Percentiles rank a stretch among this genome's conserved stretches.
These are phyloP conservation scores for Hestina assimilis DNA, from an alignment of 1,140 invertebrate species.

Conservation along the genomic window DNA sequence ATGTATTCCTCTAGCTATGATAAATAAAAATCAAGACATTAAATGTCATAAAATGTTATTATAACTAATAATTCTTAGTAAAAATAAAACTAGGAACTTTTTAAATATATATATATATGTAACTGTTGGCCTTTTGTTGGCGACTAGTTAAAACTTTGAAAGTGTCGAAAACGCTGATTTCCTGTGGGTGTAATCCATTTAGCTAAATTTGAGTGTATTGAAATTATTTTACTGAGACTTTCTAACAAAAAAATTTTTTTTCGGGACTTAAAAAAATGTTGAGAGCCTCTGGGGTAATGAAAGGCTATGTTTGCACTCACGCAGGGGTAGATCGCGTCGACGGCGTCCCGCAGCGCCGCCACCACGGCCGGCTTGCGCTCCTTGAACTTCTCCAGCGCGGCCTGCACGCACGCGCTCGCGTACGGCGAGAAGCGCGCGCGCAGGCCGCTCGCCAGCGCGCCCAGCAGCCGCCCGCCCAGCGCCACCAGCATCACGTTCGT, in stretches of 20 bases:
- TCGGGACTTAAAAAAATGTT: background rate
- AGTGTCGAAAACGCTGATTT: too few species aligned
- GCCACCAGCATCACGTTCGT: slow-evolving; percentile 96
- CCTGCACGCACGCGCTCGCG: slow-evolving; percentile 87
- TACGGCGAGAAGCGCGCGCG: slow-evolving; percentile 93
- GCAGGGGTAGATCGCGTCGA: slow-evolving; percentile 92
- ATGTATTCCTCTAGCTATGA: too few species aligned
- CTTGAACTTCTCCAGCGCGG: slow-evolving; percentile 96
- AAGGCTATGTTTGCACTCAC: slow-evolving; percentile 78
- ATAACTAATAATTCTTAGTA: too few species aligned
- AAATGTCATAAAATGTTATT: too few species aligned
- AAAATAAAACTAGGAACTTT: too few species aligned
- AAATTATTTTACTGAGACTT: too few species aligned
- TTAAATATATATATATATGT: too few species aligned
- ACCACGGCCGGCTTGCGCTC: slow-evolving; percentile 98
- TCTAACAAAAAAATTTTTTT: background rate
- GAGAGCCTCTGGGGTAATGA: background rate
- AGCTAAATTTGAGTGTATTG: too few species aligned
- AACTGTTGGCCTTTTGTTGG: too few species aligned
- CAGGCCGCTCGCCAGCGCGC: slow-evolving; percentile 90
- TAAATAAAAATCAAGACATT: too few species aligned
- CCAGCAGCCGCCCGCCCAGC: slow-evolving; percentile 91
- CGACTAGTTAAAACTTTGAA: too few species aligned
- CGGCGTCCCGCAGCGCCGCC: slow-evolving; percentile 90
- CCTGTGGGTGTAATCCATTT: too few species aligned